Base-by-base conservation (phyloP, 2,888 invertebrate species). In the Lasioglossum oenotherae region DNA sequence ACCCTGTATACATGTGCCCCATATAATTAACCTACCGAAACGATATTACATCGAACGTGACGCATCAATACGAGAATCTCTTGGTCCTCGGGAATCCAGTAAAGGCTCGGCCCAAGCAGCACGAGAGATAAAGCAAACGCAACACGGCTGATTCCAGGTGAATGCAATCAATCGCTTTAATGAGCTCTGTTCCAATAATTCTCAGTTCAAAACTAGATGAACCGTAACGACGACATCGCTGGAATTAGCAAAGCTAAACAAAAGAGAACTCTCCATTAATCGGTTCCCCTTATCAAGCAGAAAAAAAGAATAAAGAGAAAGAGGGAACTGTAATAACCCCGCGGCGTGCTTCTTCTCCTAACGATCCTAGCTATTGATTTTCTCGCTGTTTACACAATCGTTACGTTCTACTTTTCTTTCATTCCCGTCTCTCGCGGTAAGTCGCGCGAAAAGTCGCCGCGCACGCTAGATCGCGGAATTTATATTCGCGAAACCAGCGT, bases 91-190 rank as follows among this genome's bases (percentile, higher is more conserved):
- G 6, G 31, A 64, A 64, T 64, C 64, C 31, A 16, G 16, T 16
- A 31, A 64, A 64, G 16, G 16, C 31, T 64, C 31, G 19, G 19
- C 1, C 16, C 31, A 14, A 64, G 19, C 16, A 16, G 64, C 64
- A 64, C 64, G 31, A 16, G 67, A 19, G 31, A 35, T 35, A 31
- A 67, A 67, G 31, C 35, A 1, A 19, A 19, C 23, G 67, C 35
- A 35, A 35, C 67, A 67, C 1, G 35, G 35, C 23, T 38, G 67
- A 67, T 67, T 67, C 67, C 67, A 19, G 23, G 35, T 23, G 67
- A 67, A 67, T 67, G 35, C 67, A 67, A 67, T 67, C 67, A 67
- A 67, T 67, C 67, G 67, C 31, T 67, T 67, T 67, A 67, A 67
- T 67, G 67, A 67, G 67, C 67, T 67, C 67, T 35, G 67, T 67